Percentiles rank a stretch among this genome's conserved stretches.
Evolutionary conservation across 2,888 invertebrate genomes (phyloP).

Genomic region (Ecdyonurus torrentis): DNA sequence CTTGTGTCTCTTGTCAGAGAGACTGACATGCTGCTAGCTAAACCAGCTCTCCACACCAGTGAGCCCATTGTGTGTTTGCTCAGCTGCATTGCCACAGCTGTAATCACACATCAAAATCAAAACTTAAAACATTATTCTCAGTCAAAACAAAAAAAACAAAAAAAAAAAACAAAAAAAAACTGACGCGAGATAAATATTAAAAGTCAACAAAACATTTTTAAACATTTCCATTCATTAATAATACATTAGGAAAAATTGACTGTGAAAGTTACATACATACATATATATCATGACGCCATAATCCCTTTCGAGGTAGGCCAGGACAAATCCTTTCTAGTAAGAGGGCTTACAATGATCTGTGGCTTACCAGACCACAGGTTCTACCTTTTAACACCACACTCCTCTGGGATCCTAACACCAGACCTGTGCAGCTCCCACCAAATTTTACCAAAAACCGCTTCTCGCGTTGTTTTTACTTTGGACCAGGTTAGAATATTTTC

Average conservation of each 20-base stretch:
- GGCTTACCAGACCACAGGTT: too few relatives aligned
- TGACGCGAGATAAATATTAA: conserved; percentile 6
- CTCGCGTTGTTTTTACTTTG: too few relatives aligned
- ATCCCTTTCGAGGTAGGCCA: too few relatives aligned
- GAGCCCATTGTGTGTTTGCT: conserved; percentile 80
- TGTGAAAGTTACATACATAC: too few relatives aligned
- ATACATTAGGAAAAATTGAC: neutral
- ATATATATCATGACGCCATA: too few relatives aligned
- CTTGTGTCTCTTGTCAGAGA: conserved; percentile 63
- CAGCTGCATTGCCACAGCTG: conserved; percentile 68
- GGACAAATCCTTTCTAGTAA: too few relatives aligned
- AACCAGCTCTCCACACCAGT: conserved; percentile 58
- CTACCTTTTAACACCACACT: too few relatives aligned
- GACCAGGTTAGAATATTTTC: too few relatives aligned
- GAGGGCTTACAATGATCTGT: too few relatives aligned
- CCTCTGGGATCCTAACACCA: too few relatives aligned
- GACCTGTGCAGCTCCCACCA: too few relatives aligned
- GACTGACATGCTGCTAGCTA: conserved; percentile 58
- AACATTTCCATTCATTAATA: conserved; percentile 6
- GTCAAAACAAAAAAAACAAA: neutral
- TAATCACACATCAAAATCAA: conserved; percentile 16
- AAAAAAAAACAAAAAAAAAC: conserved; percentile 5
- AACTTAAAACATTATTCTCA: neutral
- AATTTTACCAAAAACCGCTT: too few relatives aligned
- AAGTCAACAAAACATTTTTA: conserved; percentile 1